These are phyloP conservation scores for Eupithecia subfuscata DNA, from an alignment of 2,888 invertebrate genomes.

Conservation along the genomic window DNA sequence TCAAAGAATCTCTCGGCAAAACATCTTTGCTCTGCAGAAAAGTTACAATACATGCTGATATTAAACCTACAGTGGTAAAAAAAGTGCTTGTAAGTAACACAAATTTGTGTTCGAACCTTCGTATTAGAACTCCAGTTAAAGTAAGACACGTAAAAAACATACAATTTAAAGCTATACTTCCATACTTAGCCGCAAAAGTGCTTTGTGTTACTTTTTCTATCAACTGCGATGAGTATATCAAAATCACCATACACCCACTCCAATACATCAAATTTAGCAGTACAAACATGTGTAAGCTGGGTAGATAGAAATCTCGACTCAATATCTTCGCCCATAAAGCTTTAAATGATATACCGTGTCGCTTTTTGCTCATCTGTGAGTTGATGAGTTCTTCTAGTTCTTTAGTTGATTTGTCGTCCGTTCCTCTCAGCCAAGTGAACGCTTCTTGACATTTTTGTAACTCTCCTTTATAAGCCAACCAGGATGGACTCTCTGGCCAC, in stretches of 20 bases:
- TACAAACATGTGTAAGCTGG: constrained; percentile 34
- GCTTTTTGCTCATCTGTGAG: constrained; percentile 12
- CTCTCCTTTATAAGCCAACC: constrained; percentile 42
- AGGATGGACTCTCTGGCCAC: constrained; percentile 44
- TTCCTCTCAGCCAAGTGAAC: constrained; percentile 43
- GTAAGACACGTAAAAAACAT: constrained; percentile 27
- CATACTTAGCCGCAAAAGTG: constrained; percentile 28
- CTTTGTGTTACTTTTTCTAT: constrained; percentile 30
- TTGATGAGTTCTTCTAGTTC: constrained; percentile 35
- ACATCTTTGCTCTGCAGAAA: constrained; percentile 31
- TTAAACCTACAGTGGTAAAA: constrained; percentile 21
- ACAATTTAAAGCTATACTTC: constrained; percentile 30
- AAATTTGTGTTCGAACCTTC: constrained; percentile 33
- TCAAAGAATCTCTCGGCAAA: constrained; percentile 30
- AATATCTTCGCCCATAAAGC: constrained; percentile 5
- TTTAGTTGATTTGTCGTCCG: constrained; percentile 25
- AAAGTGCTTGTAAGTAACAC: constrained; percentile 32
- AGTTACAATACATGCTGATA: constrained; percentile 22
- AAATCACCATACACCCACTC: constrained; percentile 34
- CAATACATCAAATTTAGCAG: constrained; percentile 35
- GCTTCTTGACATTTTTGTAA: constrained; percentile 36
- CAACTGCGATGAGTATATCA: constrained; percentile 34
- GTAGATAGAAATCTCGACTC: constrained; percentile 42
- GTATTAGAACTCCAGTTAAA: constrained; percentile 27
- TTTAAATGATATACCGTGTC: neutral